Percentiles rank a stretch among this genome's conserved stretches.
Evolutionary conservation across 2,888 invertebrate genomes (phyloP).

Genomic region (Chymomyza procnemis): DNA sequence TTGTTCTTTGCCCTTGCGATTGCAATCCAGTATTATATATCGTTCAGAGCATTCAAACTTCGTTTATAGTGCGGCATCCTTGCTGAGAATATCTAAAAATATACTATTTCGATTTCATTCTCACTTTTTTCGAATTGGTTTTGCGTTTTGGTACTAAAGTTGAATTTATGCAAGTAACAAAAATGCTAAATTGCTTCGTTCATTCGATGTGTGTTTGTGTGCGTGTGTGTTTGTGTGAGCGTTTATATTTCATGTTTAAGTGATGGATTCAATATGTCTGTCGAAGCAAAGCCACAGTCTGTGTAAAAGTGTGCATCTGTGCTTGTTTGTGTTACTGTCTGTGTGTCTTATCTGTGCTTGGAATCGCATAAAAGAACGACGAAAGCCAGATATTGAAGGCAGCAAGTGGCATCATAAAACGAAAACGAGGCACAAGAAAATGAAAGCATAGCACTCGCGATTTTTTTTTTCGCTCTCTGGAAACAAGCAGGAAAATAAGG

Average conservation of each 20-base stretch:
- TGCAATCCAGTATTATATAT: too few species aligned
- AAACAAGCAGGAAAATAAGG: neutral
- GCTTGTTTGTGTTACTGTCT: neutral
- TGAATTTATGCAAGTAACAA: neutral
- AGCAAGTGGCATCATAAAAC: slow-evolving; percentile 28
- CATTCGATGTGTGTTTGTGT: neutral
- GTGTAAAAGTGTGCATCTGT: neutral
- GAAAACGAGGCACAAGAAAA: slow-evolving; percentile 12
- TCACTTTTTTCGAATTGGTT: slow-evolving; percentile 11
- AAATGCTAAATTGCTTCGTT: neutral
- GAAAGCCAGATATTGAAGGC: slow-evolving; percentile 22
- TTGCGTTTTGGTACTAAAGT: neutral
- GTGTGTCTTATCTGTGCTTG: slow-evolving; percentile 7
- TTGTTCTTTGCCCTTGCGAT: too few species aligned
- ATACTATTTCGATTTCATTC: slow-evolving; percentile 57
- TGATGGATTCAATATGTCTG: slow-evolving; percentile 49
- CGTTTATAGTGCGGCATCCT: neutral
- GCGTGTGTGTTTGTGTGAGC: slow-evolving; percentile 21
- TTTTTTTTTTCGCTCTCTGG: neutral
- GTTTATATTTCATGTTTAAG: slow-evolving; percentile 43
- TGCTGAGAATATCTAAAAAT: neutral
- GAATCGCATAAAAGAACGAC: neutral
- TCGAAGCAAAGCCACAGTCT: neutral
- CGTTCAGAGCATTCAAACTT: neutral
- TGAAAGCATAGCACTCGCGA: neutral